Evolutionary conservation across 2,888 invertebrate species (phyloP).

Genomic region (Antheraea assamensis): DNA sequence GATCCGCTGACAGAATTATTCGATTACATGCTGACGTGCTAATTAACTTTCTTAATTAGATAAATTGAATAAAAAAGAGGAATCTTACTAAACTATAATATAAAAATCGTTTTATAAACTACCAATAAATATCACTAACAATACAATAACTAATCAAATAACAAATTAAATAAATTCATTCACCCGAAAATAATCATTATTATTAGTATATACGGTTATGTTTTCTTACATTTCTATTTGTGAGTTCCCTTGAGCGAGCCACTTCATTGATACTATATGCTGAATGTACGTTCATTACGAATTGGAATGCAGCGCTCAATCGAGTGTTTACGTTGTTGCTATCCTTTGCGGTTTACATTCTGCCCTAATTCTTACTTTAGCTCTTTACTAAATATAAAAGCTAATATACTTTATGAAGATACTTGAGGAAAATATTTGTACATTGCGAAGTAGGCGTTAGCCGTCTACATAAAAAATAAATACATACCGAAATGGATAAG

Average conservation of each 20-base stretch:
- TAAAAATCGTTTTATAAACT: too few relatives aligned
- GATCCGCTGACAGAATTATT: too few relatives aligned
- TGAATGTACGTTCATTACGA: constrained; percentile 46
- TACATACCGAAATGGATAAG: neutral
- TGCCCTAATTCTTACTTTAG: constrained; percentile 24
- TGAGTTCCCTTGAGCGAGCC: constrained; percentile 51
- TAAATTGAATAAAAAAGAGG: too few relatives aligned
- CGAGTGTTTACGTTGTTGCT: constrained; percentile 49
- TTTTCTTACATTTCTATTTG: constrained; percentile 54
- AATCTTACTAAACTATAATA: too few relatives aligned
- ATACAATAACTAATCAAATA: neutral
- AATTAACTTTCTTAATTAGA: too few relatives aligned
- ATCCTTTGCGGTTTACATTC: constrained; percentile 44
- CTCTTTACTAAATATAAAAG: neutral
- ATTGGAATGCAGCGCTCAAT: constrained; percentile 51
- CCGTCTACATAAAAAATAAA: neutral
- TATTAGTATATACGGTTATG: constrained; percentile 25
- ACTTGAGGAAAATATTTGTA: neutral
- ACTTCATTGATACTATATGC: constrained; percentile 59
- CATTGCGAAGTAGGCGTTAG: neutral
- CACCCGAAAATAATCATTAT: constrained; percentile 17
- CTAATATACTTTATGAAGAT: neutral
- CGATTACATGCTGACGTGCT: too few relatives aligned
- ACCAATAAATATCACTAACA: too few relatives aligned
- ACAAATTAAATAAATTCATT: constrained; percentile 17